A percentile compares a stretch with the other conserved stretches of the same genome.
phyloP scores from a whole-genome alignment of 2,797 vertebrate species.

The Poeciliopsis paucimaculata region DNA sequence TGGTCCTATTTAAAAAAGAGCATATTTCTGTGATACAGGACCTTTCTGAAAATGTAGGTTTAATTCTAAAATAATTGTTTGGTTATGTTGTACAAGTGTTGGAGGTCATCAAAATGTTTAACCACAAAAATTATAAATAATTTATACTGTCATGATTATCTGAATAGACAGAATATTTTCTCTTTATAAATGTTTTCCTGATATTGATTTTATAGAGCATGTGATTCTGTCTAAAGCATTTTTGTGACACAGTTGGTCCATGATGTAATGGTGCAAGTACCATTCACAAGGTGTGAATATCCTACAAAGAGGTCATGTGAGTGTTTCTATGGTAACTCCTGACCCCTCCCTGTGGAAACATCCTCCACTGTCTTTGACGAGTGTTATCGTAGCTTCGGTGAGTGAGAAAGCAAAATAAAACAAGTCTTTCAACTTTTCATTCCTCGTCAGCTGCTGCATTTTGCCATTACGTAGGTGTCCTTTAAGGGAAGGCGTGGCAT shows the following conservation, averaged over 20 bases:
- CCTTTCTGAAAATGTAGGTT: background rate
- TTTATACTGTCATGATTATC: background rate
- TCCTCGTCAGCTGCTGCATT: background rate
- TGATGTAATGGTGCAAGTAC: background rate
- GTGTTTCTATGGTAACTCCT: background rate
- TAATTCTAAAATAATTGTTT: background rate
- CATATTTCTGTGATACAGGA: background rate
- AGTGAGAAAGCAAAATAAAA: background rate
- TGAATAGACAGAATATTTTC: background rate
- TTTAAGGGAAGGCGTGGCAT: constrained; percentile 52
- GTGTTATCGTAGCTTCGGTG: background rate
- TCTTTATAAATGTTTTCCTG: background rate
- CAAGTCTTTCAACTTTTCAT: background rate
- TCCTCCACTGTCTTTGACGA: background rate
- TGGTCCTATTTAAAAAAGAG: background rate
- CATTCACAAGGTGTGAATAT: background rate
- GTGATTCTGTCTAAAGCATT: background rate
- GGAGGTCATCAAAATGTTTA: background rate
- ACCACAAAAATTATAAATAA: background rate
- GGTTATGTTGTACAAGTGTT: background rate
- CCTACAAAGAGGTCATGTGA: background rate
- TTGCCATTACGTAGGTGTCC: background rate
- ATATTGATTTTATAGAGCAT: background rate
- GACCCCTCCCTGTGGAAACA: constrained; percentile 5
- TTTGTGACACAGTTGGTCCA: background rate